Evolutionary conservation across 2,113 vertebrate genomes (phyloP), one percentile per base, ranked within the genome.

Genomic region (Centropus bengalensis): DNA sequence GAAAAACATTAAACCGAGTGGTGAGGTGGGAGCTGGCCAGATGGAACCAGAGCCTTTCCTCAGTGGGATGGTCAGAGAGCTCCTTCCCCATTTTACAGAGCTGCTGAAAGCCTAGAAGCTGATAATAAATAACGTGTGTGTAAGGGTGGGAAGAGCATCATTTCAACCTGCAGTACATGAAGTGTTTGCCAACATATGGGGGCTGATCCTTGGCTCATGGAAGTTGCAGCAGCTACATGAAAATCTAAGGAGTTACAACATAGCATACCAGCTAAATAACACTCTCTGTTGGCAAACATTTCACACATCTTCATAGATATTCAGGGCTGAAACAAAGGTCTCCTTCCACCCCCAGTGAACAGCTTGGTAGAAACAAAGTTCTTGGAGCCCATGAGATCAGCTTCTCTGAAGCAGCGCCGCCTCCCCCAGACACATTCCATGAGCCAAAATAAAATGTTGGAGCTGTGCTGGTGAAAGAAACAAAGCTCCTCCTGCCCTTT

Each of bases 301-400:
- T 81, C 40, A 32, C 49, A 49, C 36, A 19, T 28, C 42, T 47
- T 38, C 21, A 3, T 12, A 18, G 42, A 30, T 75, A 32, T 17
- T 12, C 62, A 49, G 26, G 47, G 62, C 33, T 56, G 69, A 55
- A 81, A 56, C 32, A 69, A 81, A 69, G 49, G 42, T 71, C 42
- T 55, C 49, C 40, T 86, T 62, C 76, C 69, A 51, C 62, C 69
- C 42, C 55, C 89, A 56, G 68, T 32, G 62, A 91, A 75, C 76
- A 81, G 76, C 62, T 81, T 51, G 76, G 26, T 75, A 62, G 76
- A 75, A 91, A 62, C 49, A 75, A 81, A 81, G 75, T 69, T 86
- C 69, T 55, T 1, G 1, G 30, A 81, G 40, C 30, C 62, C 89
- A 49, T 33, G 89, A 75, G 69, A 55, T 62, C 68, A 81, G 44